Conservation (phyloP, 2,113 vertebrate species). For the Misgurnus anguillicaudatus region DNA sequence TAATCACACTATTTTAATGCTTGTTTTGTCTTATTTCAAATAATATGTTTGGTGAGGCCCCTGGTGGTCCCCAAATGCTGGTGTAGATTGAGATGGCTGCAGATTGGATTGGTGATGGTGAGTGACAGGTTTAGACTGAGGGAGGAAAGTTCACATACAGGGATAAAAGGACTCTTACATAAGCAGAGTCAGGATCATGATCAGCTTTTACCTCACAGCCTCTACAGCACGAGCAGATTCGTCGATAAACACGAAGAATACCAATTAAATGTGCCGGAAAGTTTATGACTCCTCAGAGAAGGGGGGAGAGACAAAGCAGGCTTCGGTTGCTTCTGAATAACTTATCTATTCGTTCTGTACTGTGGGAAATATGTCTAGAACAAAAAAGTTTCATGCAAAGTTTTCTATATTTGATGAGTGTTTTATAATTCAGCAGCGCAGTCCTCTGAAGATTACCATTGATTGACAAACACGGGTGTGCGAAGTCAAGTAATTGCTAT, state of each 20-base stretch:
- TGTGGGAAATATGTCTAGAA: slow-evolving; percentile 30
- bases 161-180: slow-evolving; percentile 42
- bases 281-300: slow-evolving; percentile 32
- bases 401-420: slow-evolving; percentile 32
- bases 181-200: slow-evolving; percentile 30
- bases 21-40: too few species aligned
- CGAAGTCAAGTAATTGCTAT: slow-evolving; percentile 33
- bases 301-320: slow-evolving; percentile 27
- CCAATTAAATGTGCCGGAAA: slow-evolving; percentile 34
- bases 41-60: background rate
- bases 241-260: slow-evolving; percentile 37
- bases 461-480: slow-evolving; percentile 30
- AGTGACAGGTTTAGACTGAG: slow-evolving; percentile 45
- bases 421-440: slow-evolving; percentile 30
- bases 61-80: slow-evolving; percentile 29
- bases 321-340: slow-evolving; percentile 30
- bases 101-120: slow-evolving; percentile 46
- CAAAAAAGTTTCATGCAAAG: slow-evolving; percentile 28
- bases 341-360: slow-evolving; percentile 18
- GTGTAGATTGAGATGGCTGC: slow-evolving; percentile 26
- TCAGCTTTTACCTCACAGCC: slow-evolving; percentile 17
- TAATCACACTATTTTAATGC: too few species aligned
- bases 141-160: slow-evolving; percentile 40
- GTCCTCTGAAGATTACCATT: slow-evolving; percentile 12
- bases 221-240: slow-evolving; percentile 17